phyloP scores from a whole-genome alignment of 2,888 invertebrate genomes.

The Diarsia rubi region DNA sequence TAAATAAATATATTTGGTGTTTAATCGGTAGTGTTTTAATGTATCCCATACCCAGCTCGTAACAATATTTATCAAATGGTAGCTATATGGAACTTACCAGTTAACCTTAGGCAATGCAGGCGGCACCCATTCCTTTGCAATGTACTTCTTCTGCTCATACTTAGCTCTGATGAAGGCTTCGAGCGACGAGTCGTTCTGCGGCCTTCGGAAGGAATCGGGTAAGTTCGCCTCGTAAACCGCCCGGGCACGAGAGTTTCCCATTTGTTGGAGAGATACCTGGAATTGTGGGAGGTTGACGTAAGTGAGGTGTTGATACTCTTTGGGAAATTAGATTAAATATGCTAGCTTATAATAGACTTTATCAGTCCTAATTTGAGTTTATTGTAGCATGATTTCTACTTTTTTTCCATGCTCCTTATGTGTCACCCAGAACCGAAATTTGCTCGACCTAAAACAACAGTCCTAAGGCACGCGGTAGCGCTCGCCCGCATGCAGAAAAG shows the following conservation, averaged over 20 bases:
- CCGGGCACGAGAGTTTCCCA: conserved; percentile 99
- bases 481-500: not conserved
- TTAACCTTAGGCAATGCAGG: conserved; percentile 96
- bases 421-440: not conserved
- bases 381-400: too few species aligned
- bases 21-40: too few species aligned
- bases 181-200: conserved; percentile 97
- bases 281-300: conserved; percentile 24
- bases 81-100: conserved; percentile 83
- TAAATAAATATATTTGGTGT: too few species aligned
- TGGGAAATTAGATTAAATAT: too few species aligned
- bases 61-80: too few species aligned
- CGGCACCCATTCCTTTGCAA: conserved; percentile 99
- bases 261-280: conserved; percentile 96
- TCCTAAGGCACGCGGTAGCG: too few species aligned
- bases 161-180: conserved; percentile 99
- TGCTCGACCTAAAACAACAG: not conserved
- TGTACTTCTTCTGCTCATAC: conserved; percentile 99
- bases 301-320: conserved; percentile 3
- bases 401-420: not conserved
- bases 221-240: conserved; percentile 99
- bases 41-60: too few species aligned
- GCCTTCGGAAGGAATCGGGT: conserved; percentile 98
- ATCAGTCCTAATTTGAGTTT: too few species aligned
- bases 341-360: too few species aligned